phyloP scores from a whole-genome alignment of 2,888 invertebrate genomes.

The Aethes cnicana region DNA sequence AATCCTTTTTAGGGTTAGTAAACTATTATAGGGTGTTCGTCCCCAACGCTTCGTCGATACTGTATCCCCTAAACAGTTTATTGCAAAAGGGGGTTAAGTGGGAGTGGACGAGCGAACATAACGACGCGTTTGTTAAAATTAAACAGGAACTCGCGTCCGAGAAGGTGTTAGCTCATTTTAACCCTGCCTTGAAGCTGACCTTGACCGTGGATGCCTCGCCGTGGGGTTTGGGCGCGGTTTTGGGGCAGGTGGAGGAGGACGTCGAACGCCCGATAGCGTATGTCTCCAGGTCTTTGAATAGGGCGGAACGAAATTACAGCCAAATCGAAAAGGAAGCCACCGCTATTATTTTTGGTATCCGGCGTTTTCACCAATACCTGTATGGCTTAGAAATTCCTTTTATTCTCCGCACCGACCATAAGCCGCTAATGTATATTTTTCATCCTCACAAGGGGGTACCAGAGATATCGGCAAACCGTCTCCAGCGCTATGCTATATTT shows the following conservation, averaged over 20 bases:
- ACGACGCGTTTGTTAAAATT: not conserved
- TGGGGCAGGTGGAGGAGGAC: not conserved
- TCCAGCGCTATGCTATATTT: too few relatives aligned
- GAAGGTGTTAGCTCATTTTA: not conserved
- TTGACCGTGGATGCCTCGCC: not conserved
- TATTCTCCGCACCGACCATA: too few relatives aligned
- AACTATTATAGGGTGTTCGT: conserved; percentile 10
- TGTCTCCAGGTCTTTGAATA: not conserved
- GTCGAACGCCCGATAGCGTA: not conserved
- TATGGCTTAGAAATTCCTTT: too few relatives aligned
- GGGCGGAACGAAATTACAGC: not conserved
- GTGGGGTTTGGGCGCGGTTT: not conserved
- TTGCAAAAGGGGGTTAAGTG: conserved; percentile 22
- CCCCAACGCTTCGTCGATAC: conserved; percentile 1
- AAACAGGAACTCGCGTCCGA: not conserved
- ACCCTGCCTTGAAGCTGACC: not conserved
- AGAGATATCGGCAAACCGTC: too few relatives aligned
- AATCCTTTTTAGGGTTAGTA: conserved; percentile 17
- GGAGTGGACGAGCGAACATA: not conserved
- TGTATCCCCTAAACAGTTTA: conserved; percentile 28
- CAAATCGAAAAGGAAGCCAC: too few relatives aligned
- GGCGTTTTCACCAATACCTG: too few relatives aligned
- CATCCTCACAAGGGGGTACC: too few relatives aligned
- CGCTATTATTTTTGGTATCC: too few relatives aligned
- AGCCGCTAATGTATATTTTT: too few relatives aligned